phyloP scores from a whole-genome alignment of 2,888 invertebrate genomes.

The Drosophila differens region DNA sequence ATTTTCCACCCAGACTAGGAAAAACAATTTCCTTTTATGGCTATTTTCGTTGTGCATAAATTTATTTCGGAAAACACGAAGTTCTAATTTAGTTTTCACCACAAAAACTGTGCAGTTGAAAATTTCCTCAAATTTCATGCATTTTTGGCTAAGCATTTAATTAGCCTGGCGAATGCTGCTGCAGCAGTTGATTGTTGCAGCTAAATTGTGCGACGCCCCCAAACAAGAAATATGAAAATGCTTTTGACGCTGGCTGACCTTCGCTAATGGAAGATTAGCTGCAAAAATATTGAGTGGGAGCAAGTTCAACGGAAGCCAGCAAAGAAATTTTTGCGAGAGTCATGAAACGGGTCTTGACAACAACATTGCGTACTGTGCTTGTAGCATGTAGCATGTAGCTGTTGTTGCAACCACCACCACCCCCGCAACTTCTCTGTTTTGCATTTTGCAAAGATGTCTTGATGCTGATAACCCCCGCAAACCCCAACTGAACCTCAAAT shows the following conservation, averaged over 20 bases:
- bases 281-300: background rate
- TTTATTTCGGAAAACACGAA: slow-evolving; percentile 29
- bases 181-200: slow-evolving; percentile 37
- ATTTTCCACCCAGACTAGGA: slow-evolving; percentile 35
- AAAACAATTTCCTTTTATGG: slow-evolving; percentile 73
- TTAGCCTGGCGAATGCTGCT: slow-evolving; percentile 21
- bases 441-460: slow-evolving; percentile 59
- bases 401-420: slow-evolving; percentile 1
- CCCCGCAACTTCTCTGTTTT: slow-evolving; percentile 32
- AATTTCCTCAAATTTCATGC: background rate
- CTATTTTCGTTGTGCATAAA: slow-evolving; percentile 38
- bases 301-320: slow-evolving; percentile 75
- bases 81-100: slow-evolving; percentile 45
- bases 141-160: slow-evolving; percentile 17
- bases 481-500: slow-evolving; percentile 17
- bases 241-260: slow-evolving; percentile 70
- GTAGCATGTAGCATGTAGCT: slow-evolving; percentile 17
- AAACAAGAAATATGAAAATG: slow-evolving; percentile 48
- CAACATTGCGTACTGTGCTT: slow-evolving; percentile 50
- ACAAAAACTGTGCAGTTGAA: slow-evolving; percentile 10
- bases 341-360: slow-evolving; percentile 27
- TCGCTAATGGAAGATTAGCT: slow-evolving; percentile 38
- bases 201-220: slow-evolving; percentile 24
- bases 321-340: slow-evolving; percentile 41
- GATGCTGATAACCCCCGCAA: slow-evolving; percentile 50